A percentile compares a stretch with the other conserved stretches of the same genome.
Evolutionary conservation across 2,113 vertebrate genomes (phyloP).

Genomic region (Telmatochromis sp.): DNA sequence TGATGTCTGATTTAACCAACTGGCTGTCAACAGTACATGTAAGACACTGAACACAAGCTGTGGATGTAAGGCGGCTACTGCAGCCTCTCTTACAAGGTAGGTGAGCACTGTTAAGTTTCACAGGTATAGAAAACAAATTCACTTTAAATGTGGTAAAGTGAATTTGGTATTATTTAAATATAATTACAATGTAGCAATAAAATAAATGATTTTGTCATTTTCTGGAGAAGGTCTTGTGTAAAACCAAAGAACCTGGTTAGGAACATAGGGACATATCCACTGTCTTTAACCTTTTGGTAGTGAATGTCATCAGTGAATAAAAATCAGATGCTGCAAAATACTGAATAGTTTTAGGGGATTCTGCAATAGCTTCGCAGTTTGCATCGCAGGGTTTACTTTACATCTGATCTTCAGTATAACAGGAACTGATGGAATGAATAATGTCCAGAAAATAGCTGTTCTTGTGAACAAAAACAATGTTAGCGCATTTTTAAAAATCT

Average conservation of each 20-base stretch:
- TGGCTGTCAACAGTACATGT: conserved; percentile 36
- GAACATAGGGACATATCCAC: neutral
- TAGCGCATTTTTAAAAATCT: neutral
- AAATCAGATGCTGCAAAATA: neutral
- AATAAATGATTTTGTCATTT: neutral
- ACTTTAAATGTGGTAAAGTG: neutral
- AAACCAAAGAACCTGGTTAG: neutral
- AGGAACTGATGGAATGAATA: neutral
- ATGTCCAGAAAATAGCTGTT: neutral
- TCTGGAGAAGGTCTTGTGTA: neutral
- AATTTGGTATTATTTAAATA: neutral
- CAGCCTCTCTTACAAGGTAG: neutral
- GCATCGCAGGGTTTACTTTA: neutral
- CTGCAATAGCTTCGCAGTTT: neutral
- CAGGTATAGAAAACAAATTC: neutral
- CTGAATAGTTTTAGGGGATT: neutral
- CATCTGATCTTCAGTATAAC: neutral
- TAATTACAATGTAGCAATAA: neutral
- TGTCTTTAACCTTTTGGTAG: neutral
- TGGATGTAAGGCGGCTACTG: conserved; percentile 28
- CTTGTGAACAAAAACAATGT: neutral
- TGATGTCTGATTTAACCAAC: conserved; percentile 53
- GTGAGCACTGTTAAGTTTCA: neutral
- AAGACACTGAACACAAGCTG: conserved; percentile 8
- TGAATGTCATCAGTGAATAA: neutral